Percentiles rank a stretch among this genome's conserved stretches.
These are phyloP conservation scores for Hylaea fasciaria DNA, from an alignment of 2,888 invertebrate species.

Conservation along the genomic window DNA sequence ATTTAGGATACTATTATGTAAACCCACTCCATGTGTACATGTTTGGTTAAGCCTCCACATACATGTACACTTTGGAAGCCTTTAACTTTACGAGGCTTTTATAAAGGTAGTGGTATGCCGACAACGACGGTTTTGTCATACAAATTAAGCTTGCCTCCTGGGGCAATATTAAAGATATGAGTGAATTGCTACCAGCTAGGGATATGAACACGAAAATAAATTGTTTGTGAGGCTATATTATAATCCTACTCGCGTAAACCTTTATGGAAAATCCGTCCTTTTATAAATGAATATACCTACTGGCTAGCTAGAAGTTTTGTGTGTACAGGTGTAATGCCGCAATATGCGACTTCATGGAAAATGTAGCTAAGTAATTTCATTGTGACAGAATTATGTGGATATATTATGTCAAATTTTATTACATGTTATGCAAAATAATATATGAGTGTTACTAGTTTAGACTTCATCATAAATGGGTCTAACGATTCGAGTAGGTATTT, in stretches of 20 bases:
- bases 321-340: too few species aligned
- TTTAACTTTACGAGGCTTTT: conserved; percentile 31
- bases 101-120: conserved; percentile 27
- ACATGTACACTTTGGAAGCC: conserved; percentile 23
- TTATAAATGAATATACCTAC: neutral
- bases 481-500: too few species aligned
- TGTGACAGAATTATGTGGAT: too few species aligned
- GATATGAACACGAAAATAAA: conserved; percentile 42
- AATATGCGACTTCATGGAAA: too few species aligned
- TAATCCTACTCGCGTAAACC: conserved; percentile 11
- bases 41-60: conserved; percentile 28
- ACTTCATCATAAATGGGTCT: too few species aligned
- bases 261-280: neutral
- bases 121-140: conserved; percentile 43
- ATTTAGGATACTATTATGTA: conserved; percentile 23
- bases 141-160: conserved; percentile 44
- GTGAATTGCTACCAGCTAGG: conserved; percentile 36
- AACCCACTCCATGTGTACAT: conserved; percentile 21
- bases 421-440: too few species aligned
- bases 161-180: conserved; percentile 37
- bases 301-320: neutral
- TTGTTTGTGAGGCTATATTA: conserved; percentile 32
- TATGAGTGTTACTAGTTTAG: too few species aligned
- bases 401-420: too few species aligned
- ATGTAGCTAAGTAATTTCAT: too few species aligned